phyloP scores from a whole-genome alignment of 2,113 vertebrate species.

The Cyanistes caeruleus region DNA sequence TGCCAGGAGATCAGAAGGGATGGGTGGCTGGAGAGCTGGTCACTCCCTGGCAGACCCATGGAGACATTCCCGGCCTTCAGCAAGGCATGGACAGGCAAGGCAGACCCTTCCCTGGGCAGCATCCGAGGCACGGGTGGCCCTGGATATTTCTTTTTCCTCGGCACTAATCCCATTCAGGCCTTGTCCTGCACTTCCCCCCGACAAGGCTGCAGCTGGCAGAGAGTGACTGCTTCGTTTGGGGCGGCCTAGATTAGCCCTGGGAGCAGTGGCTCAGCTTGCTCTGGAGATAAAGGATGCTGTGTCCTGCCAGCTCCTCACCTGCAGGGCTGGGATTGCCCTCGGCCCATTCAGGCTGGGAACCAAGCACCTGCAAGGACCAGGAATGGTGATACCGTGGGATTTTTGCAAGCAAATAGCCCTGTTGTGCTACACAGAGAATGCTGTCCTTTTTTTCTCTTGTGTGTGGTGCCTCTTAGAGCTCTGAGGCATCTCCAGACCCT shows the following conservation, averaged over 20 bases:
- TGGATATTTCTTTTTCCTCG: neutral
- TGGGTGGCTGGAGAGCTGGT: fast-evolving
- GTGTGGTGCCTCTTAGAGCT: neutral
- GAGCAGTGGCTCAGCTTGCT: neutral
- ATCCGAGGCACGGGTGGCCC: fast-evolving
- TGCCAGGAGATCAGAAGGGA: neutral
- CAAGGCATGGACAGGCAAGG: fast-evolving
- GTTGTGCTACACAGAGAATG: neutral
- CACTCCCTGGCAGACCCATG: neutral
- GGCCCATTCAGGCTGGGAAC: neutral
- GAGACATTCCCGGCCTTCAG: neutral
- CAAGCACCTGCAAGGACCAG: slow-evolving; percentile 8
- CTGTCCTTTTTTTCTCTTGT: neutral
- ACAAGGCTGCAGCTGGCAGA: neutral
- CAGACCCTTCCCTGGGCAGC: neutral
- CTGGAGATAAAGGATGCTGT: neutral
- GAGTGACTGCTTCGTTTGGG: neutral
- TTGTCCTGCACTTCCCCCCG: neutral
- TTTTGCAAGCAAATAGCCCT: neutral
- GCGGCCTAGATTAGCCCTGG: neutral
- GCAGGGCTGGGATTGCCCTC: neutral
- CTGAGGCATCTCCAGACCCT: neutral
- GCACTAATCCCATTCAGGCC: neutral
- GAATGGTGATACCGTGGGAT: neutral
- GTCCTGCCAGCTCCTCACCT: neutral